Evolutionary conservation across 2,797 vertebrate genomes (phyloP).

Genomic region (Macropodus opercularis): DNA sequence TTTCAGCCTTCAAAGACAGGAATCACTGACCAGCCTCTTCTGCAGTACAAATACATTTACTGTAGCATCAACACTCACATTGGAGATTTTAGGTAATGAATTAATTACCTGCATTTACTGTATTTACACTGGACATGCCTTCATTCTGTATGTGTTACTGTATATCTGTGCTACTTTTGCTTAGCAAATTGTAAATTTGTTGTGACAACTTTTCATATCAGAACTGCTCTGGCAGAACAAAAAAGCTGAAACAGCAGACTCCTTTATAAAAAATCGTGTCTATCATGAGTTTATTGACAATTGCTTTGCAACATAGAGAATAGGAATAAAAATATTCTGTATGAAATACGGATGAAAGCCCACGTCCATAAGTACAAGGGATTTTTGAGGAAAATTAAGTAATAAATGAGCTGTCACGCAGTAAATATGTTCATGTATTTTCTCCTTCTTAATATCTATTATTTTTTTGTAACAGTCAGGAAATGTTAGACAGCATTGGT

Average conservation of each 20-base stretch:
- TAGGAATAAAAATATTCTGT: not conserved
- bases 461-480: slow-evolving; percentile 1
- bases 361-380: too few species aligned
- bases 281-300: not conserved
- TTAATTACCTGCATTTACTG: slow-evolving; percentile 2
- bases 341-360: not conserved
- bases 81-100: not conserved
- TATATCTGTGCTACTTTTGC: not conserved
- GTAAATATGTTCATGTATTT: not conserved
- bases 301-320: not conserved
- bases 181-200: not conserved
- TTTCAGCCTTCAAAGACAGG: slow-evolving; percentile 49
- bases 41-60: not conserved
- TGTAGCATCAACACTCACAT: not conserved
- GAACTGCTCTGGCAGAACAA: not conserved
- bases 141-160: not conserved
- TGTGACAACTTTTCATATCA: not conserved
- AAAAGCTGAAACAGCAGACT: not conserved
- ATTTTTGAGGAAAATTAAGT: too few species aligned
- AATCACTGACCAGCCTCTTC: not conserved
- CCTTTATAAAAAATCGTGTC: not conserved
- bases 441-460: not conserved
- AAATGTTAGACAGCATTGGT: slow-evolving; percentile 7
- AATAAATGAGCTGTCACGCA: not conserved
- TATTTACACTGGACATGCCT: slow-evolving; percentile 21